Evolutionary conservation across 1,140 invertebrate genomes (phyloP).

Genomic region (Fopius arisanus): DNA sequence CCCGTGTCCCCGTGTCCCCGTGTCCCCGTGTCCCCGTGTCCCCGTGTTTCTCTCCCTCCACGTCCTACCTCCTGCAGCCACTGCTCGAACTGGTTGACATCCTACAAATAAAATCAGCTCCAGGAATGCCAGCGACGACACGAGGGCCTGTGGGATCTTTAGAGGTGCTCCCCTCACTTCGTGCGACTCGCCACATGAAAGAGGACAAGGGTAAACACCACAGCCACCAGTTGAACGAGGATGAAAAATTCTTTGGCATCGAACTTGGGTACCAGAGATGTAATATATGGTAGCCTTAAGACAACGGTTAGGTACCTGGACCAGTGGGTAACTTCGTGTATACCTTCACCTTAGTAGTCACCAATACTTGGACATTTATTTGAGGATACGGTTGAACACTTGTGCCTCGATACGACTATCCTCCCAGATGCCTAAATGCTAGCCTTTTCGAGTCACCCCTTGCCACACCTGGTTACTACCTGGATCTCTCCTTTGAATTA

Average conservation of each 20-base stretch:
- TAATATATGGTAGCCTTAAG: slow-evolving; percentile 52
- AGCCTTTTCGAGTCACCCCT: background rate
- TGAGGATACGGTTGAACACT: background rate
- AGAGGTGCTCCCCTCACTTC: slow-evolving; percentile 19
- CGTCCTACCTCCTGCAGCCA: slow-evolving; percentile 34
- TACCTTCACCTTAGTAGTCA: background rate
- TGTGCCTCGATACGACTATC: background rate
- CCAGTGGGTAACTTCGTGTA: background rate
- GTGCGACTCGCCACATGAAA: background rate
- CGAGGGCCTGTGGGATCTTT: slow-evolving; percentile 51
- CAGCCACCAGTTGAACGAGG: background rate
- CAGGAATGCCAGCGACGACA: slow-evolving; percentile 60
- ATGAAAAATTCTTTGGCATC: background rate
- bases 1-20: slow-evolving; percentile 24
- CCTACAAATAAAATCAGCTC: slow-evolving; percentile 64
- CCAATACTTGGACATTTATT: background rate
- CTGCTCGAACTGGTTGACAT: slow-evolving; percentile 56
- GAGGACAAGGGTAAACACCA: background rate
- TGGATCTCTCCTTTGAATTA: background rate
- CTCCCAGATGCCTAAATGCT: background rate
- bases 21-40: slow-evolving; percentile 23
- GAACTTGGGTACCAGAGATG: background rate
- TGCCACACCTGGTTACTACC: background rate
- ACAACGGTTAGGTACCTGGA: slow-evolving; percentile 43
- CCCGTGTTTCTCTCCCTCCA: slow-evolving; percentile 15